A percentile compares a stretch with the other conserved stretches of the same genome.
These are phyloP conservation scores for Enteromius paludinosus DNA, from an alignment of 2,797 vertebrate species.

Conservation along the genomic window DNA sequence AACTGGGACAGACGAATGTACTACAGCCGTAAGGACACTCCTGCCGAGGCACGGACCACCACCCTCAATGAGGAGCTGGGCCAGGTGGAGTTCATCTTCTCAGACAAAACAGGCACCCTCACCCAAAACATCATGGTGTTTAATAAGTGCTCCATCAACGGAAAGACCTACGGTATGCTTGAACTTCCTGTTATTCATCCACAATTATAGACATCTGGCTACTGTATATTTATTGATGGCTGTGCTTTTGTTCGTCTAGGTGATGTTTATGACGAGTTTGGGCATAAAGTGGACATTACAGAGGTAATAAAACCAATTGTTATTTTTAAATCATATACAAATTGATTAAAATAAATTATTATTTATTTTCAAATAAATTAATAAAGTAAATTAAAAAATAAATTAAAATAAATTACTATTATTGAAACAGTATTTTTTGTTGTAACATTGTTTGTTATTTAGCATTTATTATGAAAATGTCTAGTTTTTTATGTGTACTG, in stretches of 20 bases:
- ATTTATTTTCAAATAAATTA: no score
- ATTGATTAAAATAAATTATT: not conserved
- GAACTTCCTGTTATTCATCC: not conserved
- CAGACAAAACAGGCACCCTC: slow-evolving; percentile 79
- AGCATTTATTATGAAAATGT: no score
- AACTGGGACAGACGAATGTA: slow-evolving; percentile 81
- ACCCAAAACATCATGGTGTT: slow-evolving; percentile 82
- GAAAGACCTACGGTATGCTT: slow-evolving; percentile 72
- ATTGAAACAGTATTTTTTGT: not conserved
- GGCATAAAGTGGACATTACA: slow-evolving; percentile 78
- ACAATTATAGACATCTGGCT: not conserved
- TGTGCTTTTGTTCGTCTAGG: slow-evolving; percentile 67
- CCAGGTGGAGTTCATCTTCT: slow-evolving; percentile 80
- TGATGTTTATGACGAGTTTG: slow-evolving; percentile 77
- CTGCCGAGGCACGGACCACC: slow-evolving; percentile 76
- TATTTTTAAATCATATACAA: not conserved
- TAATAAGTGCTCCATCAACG: slow-evolving; percentile 79
- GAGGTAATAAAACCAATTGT: slow-evolving; percentile 69
- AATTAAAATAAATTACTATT: not conserved
- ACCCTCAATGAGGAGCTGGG: slow-evolving; percentile 80
- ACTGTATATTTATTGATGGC: not conserved
- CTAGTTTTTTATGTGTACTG: no score
- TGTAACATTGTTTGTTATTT: no score
- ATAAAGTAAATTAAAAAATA: no score
- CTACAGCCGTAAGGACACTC: slow-evolving; percentile 68